A percentile compares a stretch with the other conserved stretches of the same genome.
Conservation (phyloP, 2,113 vertebrate genomes). For the Callocephalon fimbriatum region DNA sequence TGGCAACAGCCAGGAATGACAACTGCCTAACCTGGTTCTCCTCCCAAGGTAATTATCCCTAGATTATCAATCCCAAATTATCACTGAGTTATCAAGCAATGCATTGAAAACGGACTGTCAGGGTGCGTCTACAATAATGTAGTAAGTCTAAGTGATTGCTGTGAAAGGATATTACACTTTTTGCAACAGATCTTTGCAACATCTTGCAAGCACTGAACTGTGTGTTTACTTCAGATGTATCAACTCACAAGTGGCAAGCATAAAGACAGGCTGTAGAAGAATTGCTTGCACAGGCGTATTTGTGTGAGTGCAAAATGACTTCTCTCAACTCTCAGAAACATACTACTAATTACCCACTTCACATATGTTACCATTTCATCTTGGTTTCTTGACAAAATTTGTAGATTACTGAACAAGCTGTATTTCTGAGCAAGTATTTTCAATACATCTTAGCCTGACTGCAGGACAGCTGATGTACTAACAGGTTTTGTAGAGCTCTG, state of each 20-base stretch:
- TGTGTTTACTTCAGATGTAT: constrained; percentile 24
- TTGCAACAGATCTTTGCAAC: constrained; percentile 26
- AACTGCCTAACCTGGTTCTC: not conserved
- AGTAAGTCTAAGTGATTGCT: not conserved
- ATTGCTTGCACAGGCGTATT: not conserved
- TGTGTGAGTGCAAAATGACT: not conserved
- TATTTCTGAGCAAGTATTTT: not conserved
- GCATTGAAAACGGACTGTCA: not conserved
- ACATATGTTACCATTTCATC: not conserved
- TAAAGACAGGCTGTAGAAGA: constrained; percentile 45
- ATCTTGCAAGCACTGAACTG: constrained; percentile 2
- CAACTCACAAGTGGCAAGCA: constrained; percentile 13
- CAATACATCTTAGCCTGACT: not conserved
- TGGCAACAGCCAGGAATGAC: not conserved
- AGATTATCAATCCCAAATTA: not conserved
- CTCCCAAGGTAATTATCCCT: not conserved
- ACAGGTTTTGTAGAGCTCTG: not conserved
- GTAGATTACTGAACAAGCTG: not conserved
- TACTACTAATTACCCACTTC: not conserved
- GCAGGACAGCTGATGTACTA: not conserved
- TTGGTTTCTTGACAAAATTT: not conserved
- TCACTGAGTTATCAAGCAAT: not conserved
- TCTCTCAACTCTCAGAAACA: constrained; percentile 12
- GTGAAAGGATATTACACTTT: not conserved
- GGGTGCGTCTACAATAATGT: not conserved